Evolutionary conservation across 2,888 invertebrate genomes (phyloP), one percentile per base, ranked within the genome.

Genomic region (Mesorhabditis sp.): DNA sequence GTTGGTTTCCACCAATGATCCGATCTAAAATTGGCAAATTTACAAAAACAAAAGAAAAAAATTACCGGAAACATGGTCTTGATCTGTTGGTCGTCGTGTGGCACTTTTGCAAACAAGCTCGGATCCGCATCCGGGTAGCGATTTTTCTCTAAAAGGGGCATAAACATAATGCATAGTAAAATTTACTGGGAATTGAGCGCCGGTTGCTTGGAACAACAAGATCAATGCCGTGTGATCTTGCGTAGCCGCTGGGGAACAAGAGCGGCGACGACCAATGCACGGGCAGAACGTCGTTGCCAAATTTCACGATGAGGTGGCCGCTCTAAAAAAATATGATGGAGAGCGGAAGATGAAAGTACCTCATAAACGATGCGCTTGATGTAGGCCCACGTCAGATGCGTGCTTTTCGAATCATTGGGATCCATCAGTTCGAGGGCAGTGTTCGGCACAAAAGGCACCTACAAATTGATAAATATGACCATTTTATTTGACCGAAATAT

Each of bases 271-370:
- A 13, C 58, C 10, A 10, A n/a, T 50, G 58, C 7, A 50, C 58
- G 58, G 58, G 58, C 58, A 50, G n/a, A 10, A 50, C 58, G n/a
- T 50, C 58, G 58, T 50, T n/a, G 58, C 58, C n/a, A 50, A 50
- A 50, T 50, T 10, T 50, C n/a, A n/a, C 58, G 58, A 50, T 50
- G 7, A 50, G 58, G 7, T 50, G 7, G n/a, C 58, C 58, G 58
- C n/a, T 13, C 7, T 50, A 50, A 28, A 28, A 28, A 28, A 28
- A 28, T 28, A 28, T 28, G 28, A 28, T 28, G 28, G 28, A 28
- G 28, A 28, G 28, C 28, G 28, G 28, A 28, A 28, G 28, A 28
- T 28, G 28, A 28, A 28, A 28, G 28, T 28, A 28, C 28, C 28
- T 28, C 28, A 28, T 28, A 28, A 28, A 1, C 28, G 28, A 28